These are phyloP conservation scores for Petrolisthes manimaculis DNA, from an alignment of 2,888 invertebrate genomes.

Conservation along the genomic window DNA sequence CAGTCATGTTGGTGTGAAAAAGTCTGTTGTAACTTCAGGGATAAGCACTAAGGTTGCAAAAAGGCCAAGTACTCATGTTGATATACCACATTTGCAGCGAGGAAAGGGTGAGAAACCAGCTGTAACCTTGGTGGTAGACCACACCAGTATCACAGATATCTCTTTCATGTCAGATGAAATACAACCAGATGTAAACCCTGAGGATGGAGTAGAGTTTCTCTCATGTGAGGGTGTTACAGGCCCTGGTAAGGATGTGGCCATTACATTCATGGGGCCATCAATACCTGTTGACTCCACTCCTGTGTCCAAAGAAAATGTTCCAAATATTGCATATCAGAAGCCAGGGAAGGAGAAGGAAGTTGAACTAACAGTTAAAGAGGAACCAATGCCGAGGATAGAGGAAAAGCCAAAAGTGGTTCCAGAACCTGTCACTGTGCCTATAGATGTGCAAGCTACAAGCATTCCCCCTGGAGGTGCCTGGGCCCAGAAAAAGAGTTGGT, in stretches of 20 bases:
- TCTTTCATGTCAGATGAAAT: constrained; percentile 58
- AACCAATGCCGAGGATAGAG: neutral
- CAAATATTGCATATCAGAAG: neutral
- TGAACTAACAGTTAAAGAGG: neutral
- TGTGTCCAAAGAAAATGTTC: neutral
- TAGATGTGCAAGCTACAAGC: constrained; percentile 19
- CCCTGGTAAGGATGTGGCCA: neutral
- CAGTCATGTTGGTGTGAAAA: neutral
- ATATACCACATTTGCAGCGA: constrained; percentile 21
- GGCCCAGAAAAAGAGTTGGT: constrained; percentile 65
- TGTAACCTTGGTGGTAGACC: constrained; percentile 26
- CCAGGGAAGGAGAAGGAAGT: neutral
- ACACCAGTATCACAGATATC: constrained; percentile 37
- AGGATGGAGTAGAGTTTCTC: constrained; percentile 44
- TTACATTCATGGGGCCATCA: constrained; percentile 1
- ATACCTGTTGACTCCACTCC: neutral
- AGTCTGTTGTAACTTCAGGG: no score
- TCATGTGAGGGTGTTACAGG: neutral
- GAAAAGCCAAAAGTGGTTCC: neutral
- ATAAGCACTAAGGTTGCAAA: no score
- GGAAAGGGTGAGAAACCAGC: constrained; percentile 20
- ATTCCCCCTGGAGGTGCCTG: constrained; percentile 54
- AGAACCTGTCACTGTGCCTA: constrained; percentile 30
- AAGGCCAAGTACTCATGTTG: neutral
- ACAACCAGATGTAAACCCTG: constrained; percentile 48